Evolutionary conservation across 2,888 invertebrate species (phyloP), one percentile per base, ranked within the genome.

Genomic region (Amphiduros pacificus): DNA sequence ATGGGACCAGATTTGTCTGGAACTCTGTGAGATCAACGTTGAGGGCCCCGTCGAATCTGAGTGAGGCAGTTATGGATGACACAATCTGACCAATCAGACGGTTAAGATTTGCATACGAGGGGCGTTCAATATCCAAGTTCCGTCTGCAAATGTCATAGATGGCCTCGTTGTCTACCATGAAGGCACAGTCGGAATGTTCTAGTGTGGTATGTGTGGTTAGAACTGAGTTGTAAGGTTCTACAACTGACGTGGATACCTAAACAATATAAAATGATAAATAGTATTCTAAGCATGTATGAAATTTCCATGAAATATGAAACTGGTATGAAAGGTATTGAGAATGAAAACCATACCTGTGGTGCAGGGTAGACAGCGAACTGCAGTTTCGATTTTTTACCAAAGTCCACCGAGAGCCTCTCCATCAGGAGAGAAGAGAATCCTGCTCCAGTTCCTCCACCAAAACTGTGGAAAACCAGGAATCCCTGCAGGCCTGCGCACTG

Each of bases 381-480:
- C 36, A 79, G 64, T 59, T 79, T 79, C 0, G 80, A 77, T 61
- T 81, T 81, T 67, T 79, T 79, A 9, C 80, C 81, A 76, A 89
- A 92, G 68, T 89, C 88, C 28, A 83, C 83, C 1, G 80, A 76
- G 1, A 92, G 79, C 27, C 83, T 75, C 72, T 91, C 90, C 67
- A 91, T 83, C 44, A 44, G 22, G 50, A 93, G 84, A 0, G 92
- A 91, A 0, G 91, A 91, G 80, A 68, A 71, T 11, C 91, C 64
- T 20, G 79, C 77, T 5, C 79, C 78, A 58, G 77, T 78, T 44
- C 44, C 44, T 20, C 44, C 44, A 20, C 44, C 44, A 44, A 94
- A 95, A 5, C 92, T 92, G 81, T 93, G 93, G 83, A 93, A 94
- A 63, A 94, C 89, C 73, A 93, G 88, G 84, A 93, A 93, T 31